Evolutionary conservation across 2,888 invertebrate species (phyloP).

Genomic region (Melieria omissa): DNA sequence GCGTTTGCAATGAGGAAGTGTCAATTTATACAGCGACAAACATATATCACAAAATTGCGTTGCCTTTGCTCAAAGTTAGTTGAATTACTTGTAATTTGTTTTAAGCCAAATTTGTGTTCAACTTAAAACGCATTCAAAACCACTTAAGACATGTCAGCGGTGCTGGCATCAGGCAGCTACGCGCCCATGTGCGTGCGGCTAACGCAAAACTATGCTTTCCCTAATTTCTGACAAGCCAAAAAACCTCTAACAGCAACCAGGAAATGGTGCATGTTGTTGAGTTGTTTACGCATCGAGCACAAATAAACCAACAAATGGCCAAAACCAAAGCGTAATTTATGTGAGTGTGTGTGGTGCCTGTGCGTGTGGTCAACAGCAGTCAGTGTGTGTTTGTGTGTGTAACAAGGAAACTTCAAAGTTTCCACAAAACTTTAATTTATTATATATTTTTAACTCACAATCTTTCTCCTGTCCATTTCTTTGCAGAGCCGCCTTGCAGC

Average conservation of each 20-base stretch:
- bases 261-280: not conserved
- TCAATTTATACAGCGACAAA: too few species aligned
- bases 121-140: not conserved
- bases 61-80: too few species aligned
- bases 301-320: too few species aligned
- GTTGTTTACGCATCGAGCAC: not conserved
- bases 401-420: not conserved
- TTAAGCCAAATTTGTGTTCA: not conserved
- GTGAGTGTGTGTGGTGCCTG: too few species aligned
- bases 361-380: too few species aligned
- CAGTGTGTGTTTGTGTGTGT: not conserved
- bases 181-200: not conserved
- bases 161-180: not conserved
- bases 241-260: not conserved
- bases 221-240: not conserved
- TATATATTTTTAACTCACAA: slow-evolving; percentile 20
- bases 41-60: too few species aligned
- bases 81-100: too few species aligned
- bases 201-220: too few species aligned
- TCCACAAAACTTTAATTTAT: not conserved
- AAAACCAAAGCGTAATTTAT: too few species aligned
- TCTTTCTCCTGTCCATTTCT: not conserved
- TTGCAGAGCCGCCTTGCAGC: slow-evolving; percentile 71
- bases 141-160: not conserved
- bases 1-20: too few species aligned